Conservation (phyloP, 2,797 vertebrate genomes). For the Hoplostethus atlanticus region DNA sequence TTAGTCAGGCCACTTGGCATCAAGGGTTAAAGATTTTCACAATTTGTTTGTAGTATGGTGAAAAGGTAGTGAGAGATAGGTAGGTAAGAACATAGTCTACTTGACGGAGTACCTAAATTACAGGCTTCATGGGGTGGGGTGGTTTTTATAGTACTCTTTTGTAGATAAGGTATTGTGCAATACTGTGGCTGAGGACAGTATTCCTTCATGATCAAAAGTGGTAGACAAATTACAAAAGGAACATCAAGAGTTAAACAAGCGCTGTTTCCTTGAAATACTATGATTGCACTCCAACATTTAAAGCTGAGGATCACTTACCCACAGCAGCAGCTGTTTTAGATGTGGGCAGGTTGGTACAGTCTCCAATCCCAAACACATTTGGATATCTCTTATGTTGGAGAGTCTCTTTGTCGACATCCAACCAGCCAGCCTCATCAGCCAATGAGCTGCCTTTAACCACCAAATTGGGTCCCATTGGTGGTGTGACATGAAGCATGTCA, state of each 20-base stretch:
- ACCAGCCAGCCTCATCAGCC: conserved; percentile 89
- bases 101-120: not conserved
- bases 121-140: conserved; percentile 13
- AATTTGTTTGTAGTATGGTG: not conserved
- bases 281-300: not conserved
- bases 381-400: conserved; percentile 94
- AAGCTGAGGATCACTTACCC: conserved; percentile 81
- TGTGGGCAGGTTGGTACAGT: conserved; percentile 96
- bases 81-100: not conserved
- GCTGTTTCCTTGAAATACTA: not conserved
- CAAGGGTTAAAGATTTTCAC: not conserved
- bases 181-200: not conserved
- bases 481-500: conserved; percentile 98
- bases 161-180: conserved; percentile 21
- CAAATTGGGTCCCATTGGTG: conserved; percentile 93
- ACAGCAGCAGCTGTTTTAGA: conserved; percentile 94
- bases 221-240: not conserved
- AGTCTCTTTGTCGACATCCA: conserved; percentile 92
- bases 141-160: conserved; percentile 3
- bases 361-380: conserved; percentile 97
- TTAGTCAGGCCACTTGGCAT: not conserved
- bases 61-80: not conserved
- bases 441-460: conserved; percentile 88
- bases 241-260: not conserved
- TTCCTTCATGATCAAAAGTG: not conserved